phyloP scores from a whole-genome alignment of 2,797 vertebrate genomes.

The Darevskia nairensis region DNA sequence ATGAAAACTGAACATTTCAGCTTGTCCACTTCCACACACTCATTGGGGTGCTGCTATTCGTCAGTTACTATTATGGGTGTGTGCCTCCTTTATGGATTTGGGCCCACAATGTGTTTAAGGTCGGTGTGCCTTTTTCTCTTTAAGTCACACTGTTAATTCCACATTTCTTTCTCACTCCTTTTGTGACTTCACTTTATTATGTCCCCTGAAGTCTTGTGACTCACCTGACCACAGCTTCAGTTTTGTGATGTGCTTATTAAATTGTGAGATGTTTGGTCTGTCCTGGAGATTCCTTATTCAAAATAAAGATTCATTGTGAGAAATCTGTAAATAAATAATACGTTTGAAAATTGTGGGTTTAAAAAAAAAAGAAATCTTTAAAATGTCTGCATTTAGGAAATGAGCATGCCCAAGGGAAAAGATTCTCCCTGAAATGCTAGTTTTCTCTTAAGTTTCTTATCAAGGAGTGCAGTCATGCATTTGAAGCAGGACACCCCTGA shows the following conservation, averaged over 20 bases:
- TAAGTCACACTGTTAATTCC: neutral
- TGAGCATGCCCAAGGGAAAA: neutral
- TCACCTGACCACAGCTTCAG: neutral
- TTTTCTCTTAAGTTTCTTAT: neutral
- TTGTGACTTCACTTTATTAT: conserved; percentile 1
- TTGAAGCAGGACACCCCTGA: no score
- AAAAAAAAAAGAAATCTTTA: neutral
- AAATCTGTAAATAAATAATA: neutral
- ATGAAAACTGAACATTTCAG: neutral
- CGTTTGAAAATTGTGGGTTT: neutral
- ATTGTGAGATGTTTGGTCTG: neutral
- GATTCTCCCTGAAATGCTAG: neutral
- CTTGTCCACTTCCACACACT: neutral
- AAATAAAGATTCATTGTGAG: neutral
- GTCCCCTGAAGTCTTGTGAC: neutral
- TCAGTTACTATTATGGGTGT: neutral
- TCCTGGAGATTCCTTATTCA: neutral
- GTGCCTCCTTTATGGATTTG: neutral
- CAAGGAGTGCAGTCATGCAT: no score
- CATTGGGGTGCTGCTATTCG: neutral
- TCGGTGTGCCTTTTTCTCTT: neutral
- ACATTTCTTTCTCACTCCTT: neutral
- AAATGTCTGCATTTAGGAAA: neutral
- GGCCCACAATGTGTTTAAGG: neutral
- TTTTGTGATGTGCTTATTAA: conserved; percentile 37